Conservation (phyloP, 1,140 invertebrate species). For the Onthophagus taurus region DNA sequence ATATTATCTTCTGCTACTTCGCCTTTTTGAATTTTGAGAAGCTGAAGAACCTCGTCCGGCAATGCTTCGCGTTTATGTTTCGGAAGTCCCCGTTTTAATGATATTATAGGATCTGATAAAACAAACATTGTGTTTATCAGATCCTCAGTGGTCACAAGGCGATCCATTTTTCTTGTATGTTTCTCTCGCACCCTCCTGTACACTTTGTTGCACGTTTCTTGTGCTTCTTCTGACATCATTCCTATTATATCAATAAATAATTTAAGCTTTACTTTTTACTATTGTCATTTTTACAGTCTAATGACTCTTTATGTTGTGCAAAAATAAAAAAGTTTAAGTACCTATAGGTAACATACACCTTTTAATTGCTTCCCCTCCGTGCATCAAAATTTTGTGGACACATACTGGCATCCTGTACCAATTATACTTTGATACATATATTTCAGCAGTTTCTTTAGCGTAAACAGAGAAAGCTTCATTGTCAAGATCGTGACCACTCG, state of each 20-base stretch:
- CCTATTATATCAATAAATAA: too few species aligned
- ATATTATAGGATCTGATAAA: constrained; percentile 7
- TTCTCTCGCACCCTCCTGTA: constrained; percentile 16
- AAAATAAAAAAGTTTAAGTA: too few species aligned
- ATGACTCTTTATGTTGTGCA: too few species aligned
- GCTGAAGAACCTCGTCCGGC: too few species aligned
- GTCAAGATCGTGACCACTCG: constrained; percentile 13
- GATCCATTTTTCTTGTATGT: constrained; percentile 19
- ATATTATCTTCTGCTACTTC: background rate
- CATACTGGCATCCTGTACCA: constrained; percentile 24
- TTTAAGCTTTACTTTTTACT: too few species aligned
- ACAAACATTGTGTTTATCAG: background rate
- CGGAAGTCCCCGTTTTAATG: too few species aligned
- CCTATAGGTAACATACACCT: constrained; percentile 5
- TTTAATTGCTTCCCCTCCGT: constrained; percentile 14
- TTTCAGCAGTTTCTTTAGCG: constrained; percentile 8
- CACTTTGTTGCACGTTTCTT: constrained; percentile 3
- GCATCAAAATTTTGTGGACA: constrained; percentile 22
- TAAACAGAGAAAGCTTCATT: background rate
- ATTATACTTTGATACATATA: constrained; percentile 12
- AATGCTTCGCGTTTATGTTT: too few species aligned
- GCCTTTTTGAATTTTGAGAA: too few species aligned
- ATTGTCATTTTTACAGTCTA: too few species aligned
- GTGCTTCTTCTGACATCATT: constrained; percentile 12
- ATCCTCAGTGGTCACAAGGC: background rate